Evolutionary conservation across 1,140 invertebrate genomes (phyloP).

Genomic region (Papilio aristodemus): DNA sequence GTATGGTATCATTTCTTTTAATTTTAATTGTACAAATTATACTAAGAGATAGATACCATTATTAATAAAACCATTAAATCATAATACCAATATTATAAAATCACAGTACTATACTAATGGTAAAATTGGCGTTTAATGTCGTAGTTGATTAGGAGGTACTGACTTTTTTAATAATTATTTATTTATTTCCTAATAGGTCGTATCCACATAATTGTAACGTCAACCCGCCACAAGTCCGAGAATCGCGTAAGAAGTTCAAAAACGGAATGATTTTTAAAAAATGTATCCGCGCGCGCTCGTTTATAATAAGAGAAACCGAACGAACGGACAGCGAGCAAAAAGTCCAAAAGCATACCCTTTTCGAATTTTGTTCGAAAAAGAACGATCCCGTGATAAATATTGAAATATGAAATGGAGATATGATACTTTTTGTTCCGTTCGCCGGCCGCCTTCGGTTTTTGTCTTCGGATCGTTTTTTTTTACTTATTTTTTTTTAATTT

Average conservation of each 20-base stretch:
- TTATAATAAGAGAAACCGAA: conserved; percentile 69
- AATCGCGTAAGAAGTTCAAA: conserved; percentile 59
- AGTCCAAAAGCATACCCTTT: conserved; percentile 50
- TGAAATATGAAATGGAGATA: conserved; percentile 75
- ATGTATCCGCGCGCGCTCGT: conserved; percentile 60
- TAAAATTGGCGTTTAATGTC: too few species aligned
- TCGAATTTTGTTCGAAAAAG: conserved; percentile 73
- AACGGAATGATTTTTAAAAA: conserved; percentile 67
- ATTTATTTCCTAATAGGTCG: not conserved
- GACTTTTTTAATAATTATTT: too few species aligned
- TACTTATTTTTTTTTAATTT: conserved; percentile 27
- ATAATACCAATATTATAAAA: too few species aligned
- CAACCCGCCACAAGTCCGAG: conserved; percentile 38
- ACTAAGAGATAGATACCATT: too few species aligned
- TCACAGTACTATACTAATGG: too few species aligned
- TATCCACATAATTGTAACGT: conserved; percentile 32
- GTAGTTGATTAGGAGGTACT: too few species aligned
- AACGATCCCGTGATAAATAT: conserved; percentile 76
- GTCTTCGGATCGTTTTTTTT: conserved; percentile 34
- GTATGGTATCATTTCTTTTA: too few species aligned
- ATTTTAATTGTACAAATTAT: too few species aligned
- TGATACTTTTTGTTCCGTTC: conserved; percentile 49
- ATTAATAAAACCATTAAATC: too few species aligned
- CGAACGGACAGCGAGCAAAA: conserved; percentile 51
- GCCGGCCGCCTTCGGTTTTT: conserved; percentile 31